Base-by-base conservation (phyloP, 1,140 invertebrate species). In the Drosophila trapezifrons region DNA sequence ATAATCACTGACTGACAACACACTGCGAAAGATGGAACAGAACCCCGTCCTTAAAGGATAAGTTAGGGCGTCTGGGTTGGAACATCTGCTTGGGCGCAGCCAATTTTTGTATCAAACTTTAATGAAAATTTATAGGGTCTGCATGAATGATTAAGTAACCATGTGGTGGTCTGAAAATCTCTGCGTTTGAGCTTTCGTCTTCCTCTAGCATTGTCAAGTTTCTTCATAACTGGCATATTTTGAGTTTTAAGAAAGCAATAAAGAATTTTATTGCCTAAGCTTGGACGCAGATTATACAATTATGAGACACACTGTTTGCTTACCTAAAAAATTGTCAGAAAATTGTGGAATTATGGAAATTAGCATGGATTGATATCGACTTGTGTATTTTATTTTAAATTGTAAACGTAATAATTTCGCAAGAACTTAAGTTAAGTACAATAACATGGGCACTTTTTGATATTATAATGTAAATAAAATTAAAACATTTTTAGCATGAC, bases 1-100 rank as follows among this genome's bases (percentile, higher is more conserved):
- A 89, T 89, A 89, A 90, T 89, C 85, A 89, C 85, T 89, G 85
- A 90, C 85, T 90, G 85, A 89, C 84, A 85, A 76, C 83, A 89
- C 67, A 59, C 42, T 51, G 58, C 58, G 22, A 46, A 70, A 43
- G 60, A 47, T 42, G 54, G 45, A 32, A 27, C 65, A 27, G 51
- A 47, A 63, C 35, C 40, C 63, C 46, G 58, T 65, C 76, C 76
- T 65, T 55, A 37, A 40, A 32, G 43, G 35, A 42, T 45, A 43
- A 22, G 42, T 37, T 27, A 1, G 40, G 7, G 27, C 17, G 17
- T 43, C 38, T 47, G 27, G 29, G 22, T 6, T 38, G 63, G 45
- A 78, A 69, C 84, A 89, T 78, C 76, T 89, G 83, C 72, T 77
- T 65, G 80, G 54, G 75, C 52, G 62, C 63, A 55, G 42, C 54